Base-by-base conservation (phyloP, 2,113 vertebrate species). In the Hippoglossus stenolepis region DNA sequence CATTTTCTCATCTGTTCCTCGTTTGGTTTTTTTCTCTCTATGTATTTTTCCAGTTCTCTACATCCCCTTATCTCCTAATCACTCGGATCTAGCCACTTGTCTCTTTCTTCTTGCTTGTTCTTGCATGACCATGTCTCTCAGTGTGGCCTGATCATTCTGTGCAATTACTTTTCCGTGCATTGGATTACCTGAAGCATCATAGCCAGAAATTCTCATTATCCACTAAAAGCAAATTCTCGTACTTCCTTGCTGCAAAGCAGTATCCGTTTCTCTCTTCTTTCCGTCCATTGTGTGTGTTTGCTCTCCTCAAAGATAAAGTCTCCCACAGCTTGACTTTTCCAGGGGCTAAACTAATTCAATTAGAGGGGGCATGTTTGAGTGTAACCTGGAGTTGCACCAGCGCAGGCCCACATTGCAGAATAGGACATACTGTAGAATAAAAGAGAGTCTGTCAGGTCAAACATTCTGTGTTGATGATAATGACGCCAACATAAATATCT, bases 291-390 rank as follows among this genome's bases (percentile, higher is more conserved):
- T 82, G 57, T 86, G 68, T 86, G 71, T 85, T 88, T 85, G 74
- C 70, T 84, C 77, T 74, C 24, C 79, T 77, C 66, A 70, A 70
- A 80, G 80, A 87, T 83, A 75, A 77, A 81, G 75, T 89, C 84
- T 83, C 76, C 76, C 47, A 68, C 74, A 84, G 75, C 73, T 83
- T 73, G 56, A 88, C 76, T 85, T 86, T 87, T 88, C 63, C 80
- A 79, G 76, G 72, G 87, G 80, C 79, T 91, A 83, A 87, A 76
- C 78, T 85, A 91, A 92, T 87, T 90, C 71, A 86, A 80, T 86
- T 77, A 83, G 70, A 35, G 40, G 49, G 73, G 72, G 80, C 80
- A 84, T 83, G 84, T 89, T 84, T 81, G 79, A 87, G 74, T 71
- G 58, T 76, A 80, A 63, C 77, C 67, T 79, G 63, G 62, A 85